Evolutionary conservation across 2,888 invertebrate species (phyloP).

Genomic region (Dermolepida albohirtum): DNA sequence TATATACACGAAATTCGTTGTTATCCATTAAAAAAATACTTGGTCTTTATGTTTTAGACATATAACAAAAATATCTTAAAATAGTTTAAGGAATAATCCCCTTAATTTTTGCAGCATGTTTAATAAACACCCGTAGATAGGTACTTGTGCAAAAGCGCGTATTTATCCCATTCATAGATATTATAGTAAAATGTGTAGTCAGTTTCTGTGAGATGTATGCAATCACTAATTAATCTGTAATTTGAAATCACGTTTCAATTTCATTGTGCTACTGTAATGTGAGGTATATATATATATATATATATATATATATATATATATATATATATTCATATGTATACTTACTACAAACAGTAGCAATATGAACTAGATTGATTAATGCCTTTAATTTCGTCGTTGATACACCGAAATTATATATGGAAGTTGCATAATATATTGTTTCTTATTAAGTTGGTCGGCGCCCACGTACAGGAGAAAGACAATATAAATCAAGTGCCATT

Average conservation of each 20-base stretch:
- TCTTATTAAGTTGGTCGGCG: conserved; percentile 22
- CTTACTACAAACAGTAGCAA: conserved; percentile 37
- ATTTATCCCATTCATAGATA: too few species aligned
- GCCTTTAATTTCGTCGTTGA: conserved; percentile 14
- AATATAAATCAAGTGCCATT: conserved; percentile 38
- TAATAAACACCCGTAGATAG: too few species aligned
- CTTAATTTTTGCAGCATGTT: too few species aligned
- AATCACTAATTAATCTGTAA: neutral
- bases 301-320: too few species aligned
- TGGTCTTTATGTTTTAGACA: too few species aligned
- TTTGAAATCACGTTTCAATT: conserved; percentile 13
- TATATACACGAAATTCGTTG: too few species aligned
- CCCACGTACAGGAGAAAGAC: conserved; percentile 35
- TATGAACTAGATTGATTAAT: conserved; percentile 32
- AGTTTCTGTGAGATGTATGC: too few species aligned
- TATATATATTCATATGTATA: neutral
- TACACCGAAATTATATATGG: conserved; percentile 23
- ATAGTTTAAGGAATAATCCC: too few species aligned
- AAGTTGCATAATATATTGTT: conserved; percentile 16
- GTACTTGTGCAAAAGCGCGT: too few species aligned
- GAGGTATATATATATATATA: neutral
- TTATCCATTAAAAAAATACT: too few species aligned
- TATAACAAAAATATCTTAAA: too few species aligned
- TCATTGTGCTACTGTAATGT: neutral
- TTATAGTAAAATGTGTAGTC: too few species aligned